Conservation (phyloP, 2,113 vertebrate genomes). For the Laterallus jamaicensis region DNA sequence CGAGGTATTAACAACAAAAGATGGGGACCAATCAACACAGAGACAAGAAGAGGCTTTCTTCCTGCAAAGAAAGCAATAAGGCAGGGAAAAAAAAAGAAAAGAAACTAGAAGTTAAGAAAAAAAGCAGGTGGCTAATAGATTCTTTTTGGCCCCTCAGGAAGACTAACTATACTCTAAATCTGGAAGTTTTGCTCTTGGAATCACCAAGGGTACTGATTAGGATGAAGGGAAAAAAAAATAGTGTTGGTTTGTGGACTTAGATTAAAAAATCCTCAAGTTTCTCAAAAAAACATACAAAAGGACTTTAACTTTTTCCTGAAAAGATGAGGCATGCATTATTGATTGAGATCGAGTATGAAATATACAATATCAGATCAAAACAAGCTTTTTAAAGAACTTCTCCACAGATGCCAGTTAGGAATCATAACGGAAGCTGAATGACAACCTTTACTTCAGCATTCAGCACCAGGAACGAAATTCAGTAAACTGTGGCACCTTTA, state of each 20-base stretch:
- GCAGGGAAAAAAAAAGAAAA: neutral
- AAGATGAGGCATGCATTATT: neutral
- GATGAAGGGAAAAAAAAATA: neutral
- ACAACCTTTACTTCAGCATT: neutral
- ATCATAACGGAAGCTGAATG: neutral
- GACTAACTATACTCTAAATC: neutral
- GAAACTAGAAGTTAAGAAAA: neutral
- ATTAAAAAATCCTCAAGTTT: neutral
- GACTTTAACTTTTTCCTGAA: neutral
- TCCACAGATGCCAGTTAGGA: neutral
- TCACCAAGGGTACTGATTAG: neutral
- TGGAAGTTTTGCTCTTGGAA: neutral
- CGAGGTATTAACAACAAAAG: neutral
- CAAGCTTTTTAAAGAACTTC: neutral
- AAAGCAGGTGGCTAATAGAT: rapidly evolving
- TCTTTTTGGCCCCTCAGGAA: neutral
- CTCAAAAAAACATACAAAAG: neutral
- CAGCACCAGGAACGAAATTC: neutral
- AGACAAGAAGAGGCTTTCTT: neutral
- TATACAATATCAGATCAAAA: neutral
- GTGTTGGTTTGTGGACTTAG: neutral
- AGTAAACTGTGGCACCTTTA: neutral
- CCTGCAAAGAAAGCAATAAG: neutral
- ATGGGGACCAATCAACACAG: neutral
- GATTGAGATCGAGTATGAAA: neutral